A percentile compares a stretch with the other conserved stretches of the same genome.
phyloP scores from a whole-genome alignment of 2,888 invertebrate species.

The Aradus depressus region DNA sequence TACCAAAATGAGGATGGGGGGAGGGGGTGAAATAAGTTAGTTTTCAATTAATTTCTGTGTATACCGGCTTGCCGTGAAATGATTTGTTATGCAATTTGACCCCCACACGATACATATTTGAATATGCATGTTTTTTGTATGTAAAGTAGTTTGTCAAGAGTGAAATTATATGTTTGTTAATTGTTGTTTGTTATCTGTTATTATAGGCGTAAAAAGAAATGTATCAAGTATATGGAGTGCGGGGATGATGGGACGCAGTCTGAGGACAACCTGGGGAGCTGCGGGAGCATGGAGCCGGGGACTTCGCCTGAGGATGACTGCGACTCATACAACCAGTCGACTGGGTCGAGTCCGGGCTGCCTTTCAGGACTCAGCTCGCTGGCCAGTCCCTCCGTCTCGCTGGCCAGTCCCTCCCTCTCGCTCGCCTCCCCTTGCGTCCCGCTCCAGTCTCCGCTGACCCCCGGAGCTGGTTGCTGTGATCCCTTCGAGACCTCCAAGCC shows the following conservation, averaged over 20 bases:
- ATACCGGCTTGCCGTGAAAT: too few species aligned
- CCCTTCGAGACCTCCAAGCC: too few species aligned
- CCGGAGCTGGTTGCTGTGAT: constrained; percentile 35
- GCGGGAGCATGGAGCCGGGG: constrained; percentile 46
- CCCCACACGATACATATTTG: not conserved
- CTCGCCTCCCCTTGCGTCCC: constrained; percentile 48
- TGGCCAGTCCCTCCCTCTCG: constrained; percentile 51
- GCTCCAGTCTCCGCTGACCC: constrained; percentile 41
- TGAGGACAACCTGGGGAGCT: constrained; percentile 65
- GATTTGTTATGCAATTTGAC: constrained; percentile 24
- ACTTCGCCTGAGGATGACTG: constrained; percentile 43
- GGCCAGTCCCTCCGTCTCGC: constrained; percentile 57
- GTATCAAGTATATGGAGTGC: constrained; percentile 87
- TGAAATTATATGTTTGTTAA: constrained; percentile 1
- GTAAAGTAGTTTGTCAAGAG: not conserved
- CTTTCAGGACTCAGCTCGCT: constrained; percentile 55
- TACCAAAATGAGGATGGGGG: too few species aligned
- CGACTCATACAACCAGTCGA: constrained; percentile 41
- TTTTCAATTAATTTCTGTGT: too few species aligned
- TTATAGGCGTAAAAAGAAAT: constrained; percentile 91
- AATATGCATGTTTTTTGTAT: too few species aligned
- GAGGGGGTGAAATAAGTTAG: too few species aligned
- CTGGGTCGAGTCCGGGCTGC: constrained; percentile 47
- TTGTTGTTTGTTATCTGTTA: constrained; percentile 18
- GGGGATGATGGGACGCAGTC: constrained; percentile 54